Percentiles rank a stretch among this genome's conserved stretches.
phyloP scores from a whole-genome alignment of 2,888 invertebrate species.

The Tridacna crocea region DNA sequence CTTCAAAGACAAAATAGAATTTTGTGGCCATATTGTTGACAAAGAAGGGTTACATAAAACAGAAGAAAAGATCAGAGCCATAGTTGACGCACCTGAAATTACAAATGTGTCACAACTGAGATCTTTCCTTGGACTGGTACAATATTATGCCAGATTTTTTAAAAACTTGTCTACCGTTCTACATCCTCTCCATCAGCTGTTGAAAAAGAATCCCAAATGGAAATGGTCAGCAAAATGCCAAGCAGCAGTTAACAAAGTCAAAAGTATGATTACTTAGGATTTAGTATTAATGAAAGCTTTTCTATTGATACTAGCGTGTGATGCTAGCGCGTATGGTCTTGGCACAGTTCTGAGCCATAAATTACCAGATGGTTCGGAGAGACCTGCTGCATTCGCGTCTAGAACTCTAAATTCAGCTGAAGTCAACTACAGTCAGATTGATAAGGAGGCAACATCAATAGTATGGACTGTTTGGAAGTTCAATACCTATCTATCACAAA shows the following conservation, averaged over 20 bases:
- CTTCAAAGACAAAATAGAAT: slow-evolving; percentile 38
- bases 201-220: slow-evolving; percentile 35
- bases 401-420: slow-evolving; percentile 83
- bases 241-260: slow-evolving; percentile 54
- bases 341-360: slow-evolving; percentile 76
- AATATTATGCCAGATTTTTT: slow-evolving; percentile 47
- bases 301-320: slow-evolving; percentile 79
- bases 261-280: slow-evolving; percentile 64
- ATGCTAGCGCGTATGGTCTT: slow-evolving; percentile 81
- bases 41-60: slow-evolving; percentile 45
- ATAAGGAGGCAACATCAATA: slow-evolving; percentile 83
- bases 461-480: slow-evolving; percentile 83
- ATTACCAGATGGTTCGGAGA: slow-evolving; percentile 34
- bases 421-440: slow-evolving; percentile 81
- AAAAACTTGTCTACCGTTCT: slow-evolving; percentile 39
- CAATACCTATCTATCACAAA: slow-evolving; percentile 79
- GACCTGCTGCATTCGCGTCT: slow-evolving; percentile 79
- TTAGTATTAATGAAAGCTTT: slow-evolving; percentile 70
- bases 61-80: slow-evolving; percentile 40
- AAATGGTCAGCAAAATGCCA: slow-evolving; percentile 39
- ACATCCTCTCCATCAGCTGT: slow-evolving; percentile 34
- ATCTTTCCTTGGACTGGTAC: slow-evolving; percentile 40
- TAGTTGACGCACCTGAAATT: slow-evolving; percentile 38
- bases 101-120: slow-evolving; percentile 37
- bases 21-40: slow-evolving; percentile 50